These are phyloP conservation scores for Xenopus laevis DNA, from an alignment of 2,113 vertebrate species.

Conservation along the genomic window DNA sequence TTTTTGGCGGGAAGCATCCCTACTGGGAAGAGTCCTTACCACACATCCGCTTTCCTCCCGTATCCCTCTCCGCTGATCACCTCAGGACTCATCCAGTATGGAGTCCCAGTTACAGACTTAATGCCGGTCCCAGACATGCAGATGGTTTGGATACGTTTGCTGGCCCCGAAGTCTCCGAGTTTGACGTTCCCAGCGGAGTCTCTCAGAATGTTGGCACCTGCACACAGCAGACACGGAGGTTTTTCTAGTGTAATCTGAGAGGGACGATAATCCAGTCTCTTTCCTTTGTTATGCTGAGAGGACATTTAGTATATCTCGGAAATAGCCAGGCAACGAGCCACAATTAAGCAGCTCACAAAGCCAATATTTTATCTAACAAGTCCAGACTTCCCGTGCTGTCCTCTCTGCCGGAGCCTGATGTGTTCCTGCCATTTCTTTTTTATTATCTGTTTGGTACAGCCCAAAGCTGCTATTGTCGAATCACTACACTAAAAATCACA, in stretches of 20 bases:
- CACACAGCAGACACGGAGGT: conserved; percentile 11
- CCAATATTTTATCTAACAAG: conserved; percentile 20
- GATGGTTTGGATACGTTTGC: conserved; percentile 91
- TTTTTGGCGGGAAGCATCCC: background rate
- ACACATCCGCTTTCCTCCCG: conserved; percentile 87
- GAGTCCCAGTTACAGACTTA: conserved; percentile 89
- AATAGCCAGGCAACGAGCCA: conserved; percentile 22
- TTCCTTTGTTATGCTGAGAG: conserved; percentile 16
- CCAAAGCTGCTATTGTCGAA: background rate
- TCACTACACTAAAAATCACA: too few species aligned
- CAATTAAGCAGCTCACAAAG: background rate
- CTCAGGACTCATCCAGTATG: conserved; percentile 93
- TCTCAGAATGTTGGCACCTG: conserved; percentile 88
- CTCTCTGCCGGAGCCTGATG: background rate
- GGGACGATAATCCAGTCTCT: conserved; percentile 28
- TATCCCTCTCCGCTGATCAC: conserved; percentile 92
- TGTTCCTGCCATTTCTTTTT: background rate
- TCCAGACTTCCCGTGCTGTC: conserved; percentile 36
- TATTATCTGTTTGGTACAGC: background rate
- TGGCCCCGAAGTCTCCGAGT: conserved; percentile 89
- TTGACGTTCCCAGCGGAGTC: conserved; percentile 88
- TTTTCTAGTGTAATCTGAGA: conserved; percentile 2
- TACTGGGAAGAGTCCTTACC: conserved; percentile 63
- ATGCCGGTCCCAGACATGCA: conserved; percentile 91
- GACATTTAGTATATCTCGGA: conserved; percentile 23